Percentiles rank a stretch among this genome's conserved stretches.
phyloP scores from a whole-genome alignment of 2,888 invertebrate species.

The Acleris cristana region DNA sequence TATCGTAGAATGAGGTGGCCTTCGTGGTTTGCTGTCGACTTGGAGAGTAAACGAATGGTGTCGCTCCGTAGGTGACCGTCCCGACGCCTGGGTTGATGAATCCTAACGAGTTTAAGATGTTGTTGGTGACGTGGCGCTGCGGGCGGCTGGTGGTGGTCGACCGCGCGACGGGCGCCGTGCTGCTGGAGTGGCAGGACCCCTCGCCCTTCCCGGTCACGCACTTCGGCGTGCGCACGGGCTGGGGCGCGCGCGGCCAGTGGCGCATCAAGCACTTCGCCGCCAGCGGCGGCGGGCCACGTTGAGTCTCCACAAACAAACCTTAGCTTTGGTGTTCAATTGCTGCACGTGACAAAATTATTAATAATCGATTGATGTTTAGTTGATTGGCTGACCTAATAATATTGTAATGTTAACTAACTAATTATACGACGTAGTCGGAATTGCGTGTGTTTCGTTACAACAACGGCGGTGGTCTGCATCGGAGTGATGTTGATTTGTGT shows the following conservation, averaged over 20 bases:
- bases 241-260: slow-evolving; percentile 87
- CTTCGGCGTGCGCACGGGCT: slow-evolving; percentile 86
- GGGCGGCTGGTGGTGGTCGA: slow-evolving; percentile 80
- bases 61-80: slow-evolving; percentile 79
- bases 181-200: slow-evolving; percentile 86
- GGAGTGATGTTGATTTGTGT: slow-evolving; percentile 54
- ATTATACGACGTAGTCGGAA: slow-evolving; percentile 44
- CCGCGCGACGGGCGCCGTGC: slow-evolving; percentile 72
- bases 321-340: slow-evolving; percentile 67
- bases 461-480: slow-evolving; percentile 43
- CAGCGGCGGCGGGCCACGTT: slow-evolving; percentile 59
- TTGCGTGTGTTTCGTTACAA: slow-evolving; percentile 43
- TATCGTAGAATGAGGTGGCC: slow-evolving; percentile 60
- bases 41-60: slow-evolving; percentile 44
- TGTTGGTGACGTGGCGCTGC: slow-evolving; percentile 83
- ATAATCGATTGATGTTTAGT: slow-evolving; percentile 30
- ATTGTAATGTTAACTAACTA: slow-evolving; percentile 30
- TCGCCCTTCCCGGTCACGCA: slow-evolving; percentile 84
- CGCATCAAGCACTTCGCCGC: slow-evolving; percentile 73
- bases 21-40: slow-evolving; percentile 44
- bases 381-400: slow-evolving; percentile 26
- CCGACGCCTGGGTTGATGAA: slow-evolving; percentile 84
- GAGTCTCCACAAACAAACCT: slow-evolving; percentile 62
- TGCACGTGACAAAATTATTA: slow-evolving; percentile 41
- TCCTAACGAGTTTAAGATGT: slow-evolving; percentile 81